Conservation (phyloP, 2,797 vertebrate genomes). For the Strix occidentalis region DNA sequence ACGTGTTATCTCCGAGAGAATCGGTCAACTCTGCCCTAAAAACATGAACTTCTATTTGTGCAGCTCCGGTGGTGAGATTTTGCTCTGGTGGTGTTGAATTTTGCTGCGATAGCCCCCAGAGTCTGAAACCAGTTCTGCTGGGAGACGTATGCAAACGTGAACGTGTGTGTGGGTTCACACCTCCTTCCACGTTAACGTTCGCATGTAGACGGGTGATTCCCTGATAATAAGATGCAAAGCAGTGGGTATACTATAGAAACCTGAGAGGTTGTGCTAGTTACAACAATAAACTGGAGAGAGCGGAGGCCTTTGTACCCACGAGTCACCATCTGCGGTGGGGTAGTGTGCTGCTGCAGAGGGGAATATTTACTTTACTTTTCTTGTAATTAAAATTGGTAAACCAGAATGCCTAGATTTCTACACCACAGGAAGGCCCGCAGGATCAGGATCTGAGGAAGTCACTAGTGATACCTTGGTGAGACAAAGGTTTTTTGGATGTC, state of each 20-base stretch:
- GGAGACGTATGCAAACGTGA: not conserved
- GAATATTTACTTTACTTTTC: not conserved
- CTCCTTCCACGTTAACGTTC: not conserved
- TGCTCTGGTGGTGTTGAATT: not conserved
- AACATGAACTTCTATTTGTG: not conserved
- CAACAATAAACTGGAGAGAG: fast-evolving
- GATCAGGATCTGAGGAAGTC: not conserved
- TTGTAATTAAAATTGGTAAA: not conserved
- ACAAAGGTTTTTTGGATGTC: not conserved
- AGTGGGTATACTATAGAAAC: fast-evolving
- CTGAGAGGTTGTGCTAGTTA: not conserved
- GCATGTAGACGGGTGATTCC: fast-evolving
- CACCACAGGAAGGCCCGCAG: fast-evolving
- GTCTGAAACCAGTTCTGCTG: not conserved
- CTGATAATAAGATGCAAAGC: not conserved
- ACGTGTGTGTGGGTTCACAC: not conserved
- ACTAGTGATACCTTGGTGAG: not conserved
- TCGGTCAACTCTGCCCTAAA: not conserved
- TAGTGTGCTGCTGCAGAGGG: not conserved
- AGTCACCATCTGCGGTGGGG: fast-evolving
- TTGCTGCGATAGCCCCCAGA: not conserved
- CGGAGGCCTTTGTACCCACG: not conserved
- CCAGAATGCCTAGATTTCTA: not conserved
- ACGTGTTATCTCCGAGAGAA: not conserved
- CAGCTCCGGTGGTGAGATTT: not conserved